Conservation (phyloP, 2,113 vertebrate genomes). For the Tapirus terrestris region DNA sequence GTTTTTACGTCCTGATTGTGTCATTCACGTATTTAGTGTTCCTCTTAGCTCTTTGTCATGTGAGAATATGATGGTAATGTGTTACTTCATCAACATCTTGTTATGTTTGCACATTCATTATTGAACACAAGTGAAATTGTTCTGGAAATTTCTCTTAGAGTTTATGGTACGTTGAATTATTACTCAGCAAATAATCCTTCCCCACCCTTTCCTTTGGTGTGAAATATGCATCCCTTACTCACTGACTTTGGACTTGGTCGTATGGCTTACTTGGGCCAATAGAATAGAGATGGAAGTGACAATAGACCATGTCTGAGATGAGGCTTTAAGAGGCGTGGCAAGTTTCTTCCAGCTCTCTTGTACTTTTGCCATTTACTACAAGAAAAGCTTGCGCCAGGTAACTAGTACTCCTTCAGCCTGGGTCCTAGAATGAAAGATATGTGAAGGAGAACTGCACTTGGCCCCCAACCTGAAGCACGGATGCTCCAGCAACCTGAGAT, state of each 20-base stretch:
- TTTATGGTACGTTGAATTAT: conserved; percentile 21
- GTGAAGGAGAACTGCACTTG: not conserved
- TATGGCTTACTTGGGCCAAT: not conserved
- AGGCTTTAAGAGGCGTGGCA: not conserved
- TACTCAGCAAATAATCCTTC: conserved; percentile 41
- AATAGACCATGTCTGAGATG: conserved; percentile 2
- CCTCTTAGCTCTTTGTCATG: conserved; percentile 39
- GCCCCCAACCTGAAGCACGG: not conserved
- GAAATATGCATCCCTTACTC: not conserved
- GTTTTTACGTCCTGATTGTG: conserved; percentile 47
- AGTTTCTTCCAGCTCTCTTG: not conserved
- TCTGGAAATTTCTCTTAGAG: conserved; percentile 52
- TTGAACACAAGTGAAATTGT: conserved; percentile 47
- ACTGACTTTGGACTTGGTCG: conserved; percentile 3
- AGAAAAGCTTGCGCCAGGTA: not conserved
- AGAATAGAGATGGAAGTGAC: conserved; percentile 4
- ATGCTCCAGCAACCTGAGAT: not conserved
- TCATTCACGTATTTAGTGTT: conserved; percentile 49
- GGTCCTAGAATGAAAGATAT: not conserved
- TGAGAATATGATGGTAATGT: conserved; percentile 50
- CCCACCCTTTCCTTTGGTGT: not conserved
- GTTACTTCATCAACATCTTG: conserved; percentile 27
- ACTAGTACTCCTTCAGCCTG: not conserved
- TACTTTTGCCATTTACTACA: not conserved
- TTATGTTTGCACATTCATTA: not conserved